Evolutionary conservation across 1,140 invertebrate species (phyloP).

Genomic region (Bombus vancouverensis): DNA sequence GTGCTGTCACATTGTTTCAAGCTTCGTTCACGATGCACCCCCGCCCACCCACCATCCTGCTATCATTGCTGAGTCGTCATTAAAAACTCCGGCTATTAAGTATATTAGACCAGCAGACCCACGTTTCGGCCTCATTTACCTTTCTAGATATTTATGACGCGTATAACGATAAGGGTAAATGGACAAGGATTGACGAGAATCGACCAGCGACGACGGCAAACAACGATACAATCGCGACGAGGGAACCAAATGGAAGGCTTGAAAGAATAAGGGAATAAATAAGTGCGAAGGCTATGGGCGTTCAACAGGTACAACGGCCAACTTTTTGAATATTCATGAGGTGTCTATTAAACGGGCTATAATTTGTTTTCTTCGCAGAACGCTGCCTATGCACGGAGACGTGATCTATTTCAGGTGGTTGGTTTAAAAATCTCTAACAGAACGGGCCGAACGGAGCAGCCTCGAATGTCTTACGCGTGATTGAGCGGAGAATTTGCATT

Average conservation of each 20-base stretch:
- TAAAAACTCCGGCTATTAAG: conserved; percentile 48
- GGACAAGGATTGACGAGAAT: neutral
- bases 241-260: conserved; percentile 9
- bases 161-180: neutral
- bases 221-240: conserved; percentile 7
- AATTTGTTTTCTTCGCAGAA: conserved; percentile 49
- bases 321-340: conserved; percentile 54
- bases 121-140: neutral
- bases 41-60: conserved; percentile 18
- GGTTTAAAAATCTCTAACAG: conserved; percentile 28
- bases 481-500: neutral
- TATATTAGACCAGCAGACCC: conserved; percentile 38
- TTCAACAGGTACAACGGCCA: conserved; percentile 43
- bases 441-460: neutral
- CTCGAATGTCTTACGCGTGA: neutral
- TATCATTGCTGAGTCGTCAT: conserved; percentile 47
- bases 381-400: neutral
- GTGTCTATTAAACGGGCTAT: conserved; percentile 43
- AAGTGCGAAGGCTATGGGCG: conserved; percentile 30
- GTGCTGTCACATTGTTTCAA: conserved; percentile 69
- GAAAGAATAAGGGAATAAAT: conserved; percentile 53
- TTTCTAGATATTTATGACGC: neutral
- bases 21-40: conserved; percentile 58
- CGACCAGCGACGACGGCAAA: neutral
- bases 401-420: conserved; percentile 19